phyloP scores from a whole-genome alignment of 2,797 vertebrate genomes.

The Paedocypris micromegethes region DNA sequence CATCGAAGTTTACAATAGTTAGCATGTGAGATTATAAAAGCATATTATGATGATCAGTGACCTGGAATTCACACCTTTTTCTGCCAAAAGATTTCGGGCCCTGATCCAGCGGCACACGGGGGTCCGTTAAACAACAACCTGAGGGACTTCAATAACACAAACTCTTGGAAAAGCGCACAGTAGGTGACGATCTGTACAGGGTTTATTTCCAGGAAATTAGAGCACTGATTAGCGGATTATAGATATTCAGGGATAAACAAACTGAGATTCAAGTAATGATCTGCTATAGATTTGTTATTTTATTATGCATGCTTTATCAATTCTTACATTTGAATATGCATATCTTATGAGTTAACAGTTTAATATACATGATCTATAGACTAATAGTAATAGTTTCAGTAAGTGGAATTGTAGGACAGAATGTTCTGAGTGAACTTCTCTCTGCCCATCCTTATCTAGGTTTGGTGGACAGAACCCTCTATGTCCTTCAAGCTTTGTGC shows the following conservation, averaged over 20 bases:
- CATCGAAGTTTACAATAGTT: slow-evolving; percentile 14
- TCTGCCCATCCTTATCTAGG: no score
- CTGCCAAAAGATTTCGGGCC: slow-evolving; percentile 2
- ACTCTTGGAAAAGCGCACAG: slow-evolving; percentile 29
- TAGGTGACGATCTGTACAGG: slow-evolving; percentile 18
- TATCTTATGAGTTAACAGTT: no score
- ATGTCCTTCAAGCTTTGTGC: no score
- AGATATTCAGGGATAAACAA: background rate
- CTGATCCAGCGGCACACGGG: slow-evolving; percentile 9
- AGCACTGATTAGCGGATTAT: background rate
- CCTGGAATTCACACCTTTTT: slow-evolving; percentile 23
- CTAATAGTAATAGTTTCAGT: no score
- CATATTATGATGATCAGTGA: slow-evolving; percentile 7
- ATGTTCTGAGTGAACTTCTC: no score
- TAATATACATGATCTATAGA: no score
- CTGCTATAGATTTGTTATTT: no score
- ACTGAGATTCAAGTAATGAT: no score
- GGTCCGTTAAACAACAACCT: slow-evolving; percentile 39
- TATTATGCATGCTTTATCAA: no score
- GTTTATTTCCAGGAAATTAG: slow-evolving; percentile 20
- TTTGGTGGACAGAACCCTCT: no score
- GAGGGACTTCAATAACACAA: slow-evolving; percentile 24
- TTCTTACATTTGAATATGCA: no score
- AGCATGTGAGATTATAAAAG: slow-evolving; percentile 18
- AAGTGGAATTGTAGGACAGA: no score